phyloP scores from a whole-genome alignment of 1,140 invertebrate genomes.

The Thaumetopoea pityocampa region DNA sequence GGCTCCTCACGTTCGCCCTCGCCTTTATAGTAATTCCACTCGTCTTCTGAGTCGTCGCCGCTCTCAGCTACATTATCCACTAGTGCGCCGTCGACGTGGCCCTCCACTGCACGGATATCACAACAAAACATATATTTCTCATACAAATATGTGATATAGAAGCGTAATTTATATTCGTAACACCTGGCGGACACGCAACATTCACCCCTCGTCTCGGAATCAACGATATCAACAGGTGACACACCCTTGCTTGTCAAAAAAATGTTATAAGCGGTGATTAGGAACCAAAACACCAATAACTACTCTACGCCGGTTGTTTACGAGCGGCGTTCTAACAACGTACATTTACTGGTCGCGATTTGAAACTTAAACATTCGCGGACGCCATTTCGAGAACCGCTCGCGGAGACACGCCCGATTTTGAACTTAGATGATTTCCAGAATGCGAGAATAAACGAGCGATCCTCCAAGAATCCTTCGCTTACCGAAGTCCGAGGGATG shows the following conservation, averaged over 20 bases:
- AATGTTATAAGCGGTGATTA: slow-evolving; percentile 10
- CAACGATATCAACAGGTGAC: slow-evolving; percentile 61
- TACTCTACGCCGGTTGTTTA: slow-evolving; percentile 18
- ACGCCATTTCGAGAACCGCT: slow-evolving; percentile 66
- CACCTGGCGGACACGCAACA: slow-evolving; percentile 38
- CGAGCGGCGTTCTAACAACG: slow-evolving; percentile 34
- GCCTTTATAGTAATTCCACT: slow-evolving; percentile 85
- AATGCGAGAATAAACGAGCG: slow-evolving; percentile 28
- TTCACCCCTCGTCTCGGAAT: slow-evolving; percentile 25
- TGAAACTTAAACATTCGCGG: slow-evolving; percentile 63
- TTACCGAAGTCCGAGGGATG: slow-evolving; percentile 51
- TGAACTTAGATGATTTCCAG: slow-evolving; percentile 23
- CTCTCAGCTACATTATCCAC: slow-evolving; percentile 85
- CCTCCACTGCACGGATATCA: slow-evolving; percentile 53
- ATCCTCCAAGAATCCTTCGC: slow-evolving; percentile 50
- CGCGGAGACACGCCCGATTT: slow-evolving; percentile 59
- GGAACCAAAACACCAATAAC: slow-evolving; percentile 15
- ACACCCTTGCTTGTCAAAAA: slow-evolving; percentile 55
- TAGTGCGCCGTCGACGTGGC: slow-evolving; percentile 67
- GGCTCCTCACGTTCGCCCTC: slow-evolving; percentile 72
- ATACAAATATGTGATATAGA: too few relatives aligned
- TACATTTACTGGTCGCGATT: slow-evolving; percentile 67
- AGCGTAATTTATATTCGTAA: too few relatives aligned
- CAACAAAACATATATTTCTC: slow-evolving; percentile 34
- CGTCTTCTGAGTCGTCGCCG: slow-evolving; percentile 85